Base-by-base conservation (phyloP, 2,888 invertebrate species). In the Noctua comes region DNA sequence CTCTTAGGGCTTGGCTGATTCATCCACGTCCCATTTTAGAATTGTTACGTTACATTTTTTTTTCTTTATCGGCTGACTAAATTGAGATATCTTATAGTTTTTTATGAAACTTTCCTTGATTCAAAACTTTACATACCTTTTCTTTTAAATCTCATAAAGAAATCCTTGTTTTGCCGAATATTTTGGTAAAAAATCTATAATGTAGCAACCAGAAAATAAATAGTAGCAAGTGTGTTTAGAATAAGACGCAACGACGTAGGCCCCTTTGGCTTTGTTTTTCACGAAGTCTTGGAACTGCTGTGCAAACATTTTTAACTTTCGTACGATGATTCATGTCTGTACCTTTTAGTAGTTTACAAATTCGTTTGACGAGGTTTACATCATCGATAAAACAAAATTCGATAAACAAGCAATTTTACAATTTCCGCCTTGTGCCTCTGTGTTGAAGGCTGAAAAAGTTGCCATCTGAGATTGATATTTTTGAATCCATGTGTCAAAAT, bases 241-340 rank as follows among this genome's bases (percentile, higher is more conserved):
- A 62, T 69, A 76, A 59, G 36, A 66, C 59, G 36, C 48, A n/a
- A 16, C 71, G 46, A 62, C 54, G 65, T 71, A 71, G 79, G 43
- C 72, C 40, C 8, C 62, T 77, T 36, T 80, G 64, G 57, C 57
- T 74, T 84, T 81, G 82, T 82, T 82, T 82, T 87, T 83, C 69
- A 72, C 65, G 65, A 79, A 66, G 66, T 79, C 77, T 82, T 83
- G 78, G 62, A 83, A 86, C 77, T 86, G 81, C 77, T 86, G 84
- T 82, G 62, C 81, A 86, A 89, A 91, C 88, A 88, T 75, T 75
- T 66, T 72, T 76, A 79, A 76, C 84, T 85, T 89, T 73, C 71
- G 82, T 85, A 46, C 66, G 76, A 83, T 91, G 90, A 91, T 82
- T 91, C 90, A 90, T 79, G 77, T 71, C 70, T 83, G 75, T 85